A percentile compares a stretch with the other conserved stretches of the same genome.
phyloP scores from a whole-genome alignment of 2,888 invertebrate genomes.

The Hydrotaea diabolus region DNA sequence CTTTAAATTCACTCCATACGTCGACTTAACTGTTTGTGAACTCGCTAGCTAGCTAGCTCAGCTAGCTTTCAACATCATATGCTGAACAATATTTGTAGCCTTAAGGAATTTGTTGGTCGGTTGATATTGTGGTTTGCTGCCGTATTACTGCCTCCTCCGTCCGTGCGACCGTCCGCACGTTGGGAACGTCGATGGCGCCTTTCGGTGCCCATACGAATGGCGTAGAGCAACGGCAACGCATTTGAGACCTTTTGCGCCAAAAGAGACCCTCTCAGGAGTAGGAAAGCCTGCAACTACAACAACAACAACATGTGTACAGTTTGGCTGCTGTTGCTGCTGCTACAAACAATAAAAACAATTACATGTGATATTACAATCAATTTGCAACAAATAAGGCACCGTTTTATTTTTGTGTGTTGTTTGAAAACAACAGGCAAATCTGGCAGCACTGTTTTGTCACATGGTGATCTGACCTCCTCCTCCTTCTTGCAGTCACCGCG shows the following conservation, averaged over 20 bases:
- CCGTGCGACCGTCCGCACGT: slow-evolving; percentile 21
- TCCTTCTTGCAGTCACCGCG: not conserved
- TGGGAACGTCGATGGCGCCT: slow-evolving; percentile 34
- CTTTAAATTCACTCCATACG: not conserved
- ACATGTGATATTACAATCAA: slow-evolving; percentile 74
- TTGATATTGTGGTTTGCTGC: slow-evolving; percentile 45
- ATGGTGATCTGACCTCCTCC: slow-evolving; percentile 36
- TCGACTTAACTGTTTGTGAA: not conserved
- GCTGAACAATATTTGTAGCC: slow-evolving; percentile 57
- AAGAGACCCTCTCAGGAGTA: slow-evolving; percentile 40
- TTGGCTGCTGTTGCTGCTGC: slow-evolving; percentile 61
- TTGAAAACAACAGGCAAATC: slow-evolving; percentile 64
- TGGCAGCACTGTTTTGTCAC: slow-evolving; percentile 70
- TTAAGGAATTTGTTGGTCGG: slow-evolving; percentile 56
- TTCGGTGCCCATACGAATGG: slow-evolving; percentile 18
- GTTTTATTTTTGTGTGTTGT: slow-evolving; percentile 58
- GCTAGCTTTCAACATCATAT: slow-evolving; percentile 16
- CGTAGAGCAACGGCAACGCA: slow-evolving; percentile 32
- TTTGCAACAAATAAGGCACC: slow-evolving; percentile 78
- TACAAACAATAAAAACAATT: slow-evolving; percentile 67
- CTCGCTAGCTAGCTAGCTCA: not conserved
- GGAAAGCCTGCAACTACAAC: slow-evolving; percentile 36
- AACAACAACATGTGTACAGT: slow-evolving; percentile 33
- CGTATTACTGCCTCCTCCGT: not conserved
- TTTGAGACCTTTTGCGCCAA: slow-evolving; percentile 43